Base-by-base conservation (phyloP, 2,888 invertebrate genomes). In the Leucophenga maculata region DNA sequence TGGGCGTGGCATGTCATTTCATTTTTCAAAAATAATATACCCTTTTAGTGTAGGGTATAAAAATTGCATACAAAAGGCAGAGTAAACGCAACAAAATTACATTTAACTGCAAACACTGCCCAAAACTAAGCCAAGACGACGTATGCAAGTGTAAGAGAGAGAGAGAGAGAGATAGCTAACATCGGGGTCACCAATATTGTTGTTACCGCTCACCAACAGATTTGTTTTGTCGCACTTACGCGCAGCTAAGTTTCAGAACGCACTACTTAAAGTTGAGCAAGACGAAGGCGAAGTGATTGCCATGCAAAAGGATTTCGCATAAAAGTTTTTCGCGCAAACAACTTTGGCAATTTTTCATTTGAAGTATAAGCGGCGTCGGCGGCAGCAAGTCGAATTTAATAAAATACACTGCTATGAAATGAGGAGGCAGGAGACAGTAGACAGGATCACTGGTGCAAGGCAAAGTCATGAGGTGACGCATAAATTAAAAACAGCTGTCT, bases 401-500 rank as follows among this genome's bases (percentile, higher is more conserved):
- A 26, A 26, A 26, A 26, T 26, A 26, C 3, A 26, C 26, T 26
- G 26, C 3, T 13, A 14, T n/a, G 46, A 46, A 46, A 13, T 46
- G 46, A 46, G 2, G 6, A 4, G 46, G 46, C 46, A 46, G 2
- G 3, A 1, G 13, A n/a, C 46, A 8, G 46, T 14, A 46, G 46
- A n/a, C 46, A 46, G 46, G n/a, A 46, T 14, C 13, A 46, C 3
- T 16, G 50, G 6, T 6, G 50, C n/a, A 50, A 18, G 18, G 11
- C 50, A 50, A n/a, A 50, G 50, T 18, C 14, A 55, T 9, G 55
- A 55, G 55, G 55, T 55, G 55, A 26, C 26, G 55, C 55, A 55
- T 55, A 55, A 55, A 55, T 55, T 55, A 55, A 55, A 55, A 55
- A 26, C 55, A 55, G 55, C 55, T 55, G 55, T 22, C 55, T 22